phyloP scores from a whole-genome alignment of 2,113 vertebrate species.

The Oncorhynchus clarkii region DNA sequence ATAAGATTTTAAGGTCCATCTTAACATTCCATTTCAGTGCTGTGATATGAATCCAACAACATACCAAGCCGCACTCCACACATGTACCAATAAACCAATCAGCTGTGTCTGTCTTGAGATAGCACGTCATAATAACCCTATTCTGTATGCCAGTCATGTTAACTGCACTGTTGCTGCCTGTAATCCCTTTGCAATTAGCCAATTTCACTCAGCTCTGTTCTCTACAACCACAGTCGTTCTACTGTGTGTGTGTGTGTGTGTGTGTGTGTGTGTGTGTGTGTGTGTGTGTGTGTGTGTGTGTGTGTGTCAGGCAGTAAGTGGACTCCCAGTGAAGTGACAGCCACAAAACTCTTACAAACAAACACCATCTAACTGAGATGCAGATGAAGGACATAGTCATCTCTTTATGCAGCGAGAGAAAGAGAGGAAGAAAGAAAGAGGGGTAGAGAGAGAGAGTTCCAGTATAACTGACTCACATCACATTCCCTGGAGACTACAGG shows the following conservation, averaged over 20 bases:
- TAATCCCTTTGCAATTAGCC: constrained; percentile 2
- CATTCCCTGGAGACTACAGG: neutral
- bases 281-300: neutral
- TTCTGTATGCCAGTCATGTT: constrained; percentile 1
- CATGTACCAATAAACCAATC: neutral
- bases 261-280: too few relatives aligned
- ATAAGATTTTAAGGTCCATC: too few relatives aligned
- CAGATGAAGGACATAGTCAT: neutral
- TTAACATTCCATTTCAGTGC: too few relatives aligned
- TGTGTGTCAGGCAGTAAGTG: neutral
- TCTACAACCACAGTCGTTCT: neutral
- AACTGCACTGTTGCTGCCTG: neutral
- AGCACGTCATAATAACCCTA: neutral
- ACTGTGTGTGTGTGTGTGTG: too few relatives aligned
- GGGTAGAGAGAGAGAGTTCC: neutral
- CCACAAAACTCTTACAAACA: constrained; percentile 17
- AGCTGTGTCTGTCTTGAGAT: constrained; percentile 31
- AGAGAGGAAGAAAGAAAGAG: neutral
- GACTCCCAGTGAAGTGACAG: constrained; percentile 42
- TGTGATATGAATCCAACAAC: neutral
- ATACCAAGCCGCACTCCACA: too few relatives aligned
- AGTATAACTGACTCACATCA: neutral
- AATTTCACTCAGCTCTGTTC: neutral
- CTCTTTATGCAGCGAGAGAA: neutral
- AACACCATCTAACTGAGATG: neutral